Evolutionary conservation across 2,113 vertebrate species (phyloP).

Genomic region (Lutjanus erythropterus): DNA sequence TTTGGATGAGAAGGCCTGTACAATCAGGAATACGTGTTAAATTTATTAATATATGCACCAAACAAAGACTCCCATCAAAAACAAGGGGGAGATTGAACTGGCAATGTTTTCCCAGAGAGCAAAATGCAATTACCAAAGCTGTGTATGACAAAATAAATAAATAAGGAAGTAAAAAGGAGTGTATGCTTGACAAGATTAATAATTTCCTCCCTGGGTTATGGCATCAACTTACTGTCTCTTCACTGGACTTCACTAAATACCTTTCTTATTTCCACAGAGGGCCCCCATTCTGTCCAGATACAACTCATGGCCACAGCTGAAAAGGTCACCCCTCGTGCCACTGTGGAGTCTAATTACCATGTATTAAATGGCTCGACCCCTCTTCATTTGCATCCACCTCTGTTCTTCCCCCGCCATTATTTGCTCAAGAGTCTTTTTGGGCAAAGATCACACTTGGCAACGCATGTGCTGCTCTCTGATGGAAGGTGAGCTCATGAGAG

Average conservation of each 20-base stretch:
- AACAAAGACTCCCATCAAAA: slow-evolving; percentile 64
- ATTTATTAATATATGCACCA: slow-evolving; percentile 76
- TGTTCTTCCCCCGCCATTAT: slow-evolving; percentile 43
- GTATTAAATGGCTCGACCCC: slow-evolving; percentile 60
- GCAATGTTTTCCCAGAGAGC: slow-evolving; percentile 59
- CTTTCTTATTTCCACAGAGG: slow-evolving; percentile 36
- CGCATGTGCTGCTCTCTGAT: slow-evolving; percentile 17
- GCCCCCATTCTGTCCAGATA: slow-evolving; percentile 39
- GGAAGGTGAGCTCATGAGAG: slow-evolving; percentile 17
- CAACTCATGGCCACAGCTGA: slow-evolving; percentile 38
- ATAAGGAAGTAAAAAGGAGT: slow-evolving; percentile 43
- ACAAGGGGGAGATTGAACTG: slow-evolving; percentile 59
- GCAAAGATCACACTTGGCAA: slow-evolving; percentile 45
- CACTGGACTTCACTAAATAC: slow-evolving; percentile 48
- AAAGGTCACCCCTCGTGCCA: slow-evolving; percentile 67
- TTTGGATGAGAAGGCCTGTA: slow-evolving; percentile 60
- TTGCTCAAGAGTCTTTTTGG: slow-evolving; percentile 37
- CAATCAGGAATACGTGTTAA: slow-evolving; percentile 68
- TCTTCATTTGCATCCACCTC: slow-evolving; percentile 73
- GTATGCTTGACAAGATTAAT: slow-evolving; percentile 46
- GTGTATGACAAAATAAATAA: slow-evolving; percentile 68
- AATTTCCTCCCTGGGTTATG: slow-evolving; percentile 36
- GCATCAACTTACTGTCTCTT: slow-evolving; percentile 26
- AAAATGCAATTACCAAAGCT: slow-evolving; percentile 70
- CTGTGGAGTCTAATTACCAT: slow-evolving; percentile 67